A percentile compares a stretch with the other conserved stretches of the same genome.
These are phyloP conservation scores for Onchidella celtica DNA, from an alignment of 2,888 invertebrate genomes.

Conservation along the genomic window DNA sequence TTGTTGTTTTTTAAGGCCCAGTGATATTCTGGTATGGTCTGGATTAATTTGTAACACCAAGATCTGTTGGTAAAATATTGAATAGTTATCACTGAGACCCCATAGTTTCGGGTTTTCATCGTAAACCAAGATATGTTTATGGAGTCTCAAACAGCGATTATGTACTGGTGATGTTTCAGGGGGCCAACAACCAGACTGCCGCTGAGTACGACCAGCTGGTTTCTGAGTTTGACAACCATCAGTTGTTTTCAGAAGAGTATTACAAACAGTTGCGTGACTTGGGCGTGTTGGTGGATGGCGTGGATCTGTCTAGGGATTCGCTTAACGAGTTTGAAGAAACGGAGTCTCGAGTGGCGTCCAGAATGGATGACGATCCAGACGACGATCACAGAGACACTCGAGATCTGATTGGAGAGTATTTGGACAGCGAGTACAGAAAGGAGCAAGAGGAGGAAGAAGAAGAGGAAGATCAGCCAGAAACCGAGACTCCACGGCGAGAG, in stretches of 20 bases:
- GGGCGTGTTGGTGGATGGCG: slow-evolving; percentile 72
- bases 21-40: no score
- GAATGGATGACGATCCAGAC: slow-evolving; percentile 50
- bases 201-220: not conserved
- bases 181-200: no score
- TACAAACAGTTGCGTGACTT: slow-evolving; percentile 70
- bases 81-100: no score
- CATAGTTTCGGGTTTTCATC: no score
- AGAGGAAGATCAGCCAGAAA: slow-evolving; percentile 23
- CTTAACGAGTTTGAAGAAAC: slow-evolving; percentile 72
- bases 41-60: no score
- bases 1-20: no score
- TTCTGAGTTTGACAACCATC: slow-evolving; percentile 54
- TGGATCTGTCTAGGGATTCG: slow-evolving; percentile 63
- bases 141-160: no score
- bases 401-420: slow-evolving; percentile 43
- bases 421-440: slow-evolving; percentile 31
- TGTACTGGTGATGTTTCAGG: no score
- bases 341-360: slow-evolving; percentile 61
- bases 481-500: slow-evolving; percentile 47
- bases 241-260: slow-evolving; percentile 71
- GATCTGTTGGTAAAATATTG: no score
- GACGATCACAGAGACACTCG: not conserved
- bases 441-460: slow-evolving; percentile 35
- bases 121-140: no score